Conservation (phyloP, 1,140 invertebrate genomes). For the Coelopa frigida region DNA sequence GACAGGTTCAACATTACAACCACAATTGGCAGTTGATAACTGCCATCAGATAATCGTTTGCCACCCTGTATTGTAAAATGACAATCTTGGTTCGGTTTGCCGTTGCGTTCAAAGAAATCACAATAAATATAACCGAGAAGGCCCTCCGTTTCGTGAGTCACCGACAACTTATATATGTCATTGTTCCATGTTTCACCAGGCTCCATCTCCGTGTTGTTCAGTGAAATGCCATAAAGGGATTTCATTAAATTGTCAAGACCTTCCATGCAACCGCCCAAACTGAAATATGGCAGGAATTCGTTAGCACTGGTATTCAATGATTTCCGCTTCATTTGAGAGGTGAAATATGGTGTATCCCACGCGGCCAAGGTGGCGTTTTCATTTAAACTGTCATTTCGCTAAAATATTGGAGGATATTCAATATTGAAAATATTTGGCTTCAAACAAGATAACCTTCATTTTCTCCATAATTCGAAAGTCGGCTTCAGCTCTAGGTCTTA, state of each 20-base stretch:
- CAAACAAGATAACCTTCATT: slow-evolving; percentile 53
- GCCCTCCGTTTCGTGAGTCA: slow-evolving; percentile 69
- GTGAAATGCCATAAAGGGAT: slow-evolving; percentile 69
- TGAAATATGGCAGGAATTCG: slow-evolving; percentile 85
- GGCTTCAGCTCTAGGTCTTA: slow-evolving; percentile 55
- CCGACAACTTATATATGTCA: slow-evolving; percentile 83
- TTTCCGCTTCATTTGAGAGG: slow-evolving; percentile 60
- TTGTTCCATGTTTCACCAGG: slow-evolving; percentile 75
- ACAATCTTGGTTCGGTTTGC: slow-evolving; percentile 94
- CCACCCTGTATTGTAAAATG: slow-evolving; percentile 98
- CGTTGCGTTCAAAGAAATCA: slow-evolving; percentile 85
- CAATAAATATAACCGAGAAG: slow-evolving; percentile 93
- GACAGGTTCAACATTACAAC: slow-evolving; percentile 88
- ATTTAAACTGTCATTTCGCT: slow-evolving; percentile 22
- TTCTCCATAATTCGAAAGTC: slow-evolving; percentile 69
- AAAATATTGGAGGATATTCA: not conserved
- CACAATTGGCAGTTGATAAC: slow-evolving; percentile 87
- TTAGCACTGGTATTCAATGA: slow-evolving; percentile 58
- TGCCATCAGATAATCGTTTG: slow-evolving; percentile 67
- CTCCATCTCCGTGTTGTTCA: slow-evolving; percentile 62
- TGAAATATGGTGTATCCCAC: slow-evolving; percentile 84
- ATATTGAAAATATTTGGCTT: not conserved
- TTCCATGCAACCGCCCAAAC: slow-evolving; percentile 91
- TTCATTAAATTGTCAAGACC: slow-evolving; percentile 82
- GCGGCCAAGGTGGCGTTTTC: slow-evolving; percentile 50